Conservation (phyloP, 53 echinoderm and acorn worm species). For the Arbacia lixula region DNA sequence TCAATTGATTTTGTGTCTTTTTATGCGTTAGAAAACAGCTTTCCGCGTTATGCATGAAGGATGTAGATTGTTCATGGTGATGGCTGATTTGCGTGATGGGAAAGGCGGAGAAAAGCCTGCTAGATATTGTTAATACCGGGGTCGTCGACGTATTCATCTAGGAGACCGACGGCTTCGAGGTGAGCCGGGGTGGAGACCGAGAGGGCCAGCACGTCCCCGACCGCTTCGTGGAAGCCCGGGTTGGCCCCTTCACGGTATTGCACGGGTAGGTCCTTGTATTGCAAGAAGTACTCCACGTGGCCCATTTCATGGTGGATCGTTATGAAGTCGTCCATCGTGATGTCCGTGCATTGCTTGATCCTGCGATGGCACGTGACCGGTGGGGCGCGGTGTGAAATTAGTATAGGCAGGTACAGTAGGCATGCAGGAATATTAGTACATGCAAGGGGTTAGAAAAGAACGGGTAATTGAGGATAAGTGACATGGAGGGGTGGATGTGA, state of each 20-base stretch:
- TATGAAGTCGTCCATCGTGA: conserved; percentile 87
- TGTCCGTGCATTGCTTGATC: conserved; percentile 91
- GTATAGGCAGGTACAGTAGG: too few relatives aligned
- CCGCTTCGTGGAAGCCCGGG: conserved; percentile 91
- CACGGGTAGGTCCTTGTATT: conserved; percentile 83
- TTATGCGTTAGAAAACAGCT: too few relatives aligned
- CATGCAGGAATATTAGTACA: too few relatives aligned
- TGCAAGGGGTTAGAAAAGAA: too few relatives aligned
- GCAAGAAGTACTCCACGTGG: conserved; percentile 85
- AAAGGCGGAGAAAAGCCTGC: too few relatives aligned
- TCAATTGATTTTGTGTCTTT: too few relatives aligned
- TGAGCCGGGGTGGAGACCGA: conserved; percentile 90
- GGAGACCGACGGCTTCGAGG: conserved; percentile 67
- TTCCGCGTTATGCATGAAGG: too few relatives aligned
- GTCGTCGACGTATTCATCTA: conserved; percentile 68
- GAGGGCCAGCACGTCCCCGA: conserved; percentile 89
- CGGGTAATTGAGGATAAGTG: too few relatives aligned
- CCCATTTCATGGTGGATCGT: conserved; percentile 96
- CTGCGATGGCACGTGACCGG: conserved; percentile 10
- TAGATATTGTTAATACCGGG: conserved; percentile 46
- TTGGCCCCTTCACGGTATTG: conserved; percentile 83
- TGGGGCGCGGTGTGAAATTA: too few relatives aligned
- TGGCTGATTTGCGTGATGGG: too few relatives aligned
- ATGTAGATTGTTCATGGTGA: too few relatives aligned
- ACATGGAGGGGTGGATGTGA: too few relatives aligned